Conservation (phyloP, 2,113 vertebrate species). For the Lates calcarifer region DNA sequence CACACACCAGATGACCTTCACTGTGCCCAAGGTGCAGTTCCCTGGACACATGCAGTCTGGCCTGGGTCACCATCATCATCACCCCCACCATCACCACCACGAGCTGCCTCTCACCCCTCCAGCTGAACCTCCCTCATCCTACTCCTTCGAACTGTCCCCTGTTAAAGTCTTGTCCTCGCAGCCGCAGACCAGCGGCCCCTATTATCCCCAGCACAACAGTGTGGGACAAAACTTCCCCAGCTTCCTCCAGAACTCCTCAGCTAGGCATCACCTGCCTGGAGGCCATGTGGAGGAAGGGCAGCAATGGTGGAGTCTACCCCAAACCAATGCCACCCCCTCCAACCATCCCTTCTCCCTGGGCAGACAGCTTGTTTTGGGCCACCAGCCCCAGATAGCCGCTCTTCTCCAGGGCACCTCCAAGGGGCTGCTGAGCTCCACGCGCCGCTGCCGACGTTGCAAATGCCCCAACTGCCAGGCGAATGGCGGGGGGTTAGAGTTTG, state of each 20-base stretch:
- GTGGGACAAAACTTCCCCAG: slow-evolving; percentile 86
- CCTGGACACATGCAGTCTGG: slow-evolving; percentile 83
- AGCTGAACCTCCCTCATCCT: slow-evolving; percentile 85
- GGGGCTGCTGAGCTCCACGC: slow-evolving; percentile 85
- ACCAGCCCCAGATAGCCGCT: slow-evolving; percentile 88
- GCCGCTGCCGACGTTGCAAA: slow-evolving; percentile 89
- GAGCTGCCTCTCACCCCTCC: slow-evolving; percentile 90
- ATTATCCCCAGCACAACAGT: slow-evolving; percentile 85
- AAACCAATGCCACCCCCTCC: slow-evolving; percentile 76
- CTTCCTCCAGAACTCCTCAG: slow-evolving; percentile 85
- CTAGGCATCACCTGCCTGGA: slow-evolving; percentile 80
- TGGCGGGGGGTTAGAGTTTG: slow-evolving; percentile 82
- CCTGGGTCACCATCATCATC: slow-evolving; percentile 85
- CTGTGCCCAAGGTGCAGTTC: slow-evolving; percentile 87
- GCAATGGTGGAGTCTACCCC: slow-evolving; percentile 91
- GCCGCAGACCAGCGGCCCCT: slow-evolving; percentile 76
- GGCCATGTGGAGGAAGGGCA: slow-evolving; percentile 84
- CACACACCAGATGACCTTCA: slow-evolving; percentile 87
- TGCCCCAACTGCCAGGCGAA: slow-evolving; percentile 90
- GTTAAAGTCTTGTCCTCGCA: slow-evolving; percentile 87
- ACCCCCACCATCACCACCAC: slow-evolving; percentile 85
- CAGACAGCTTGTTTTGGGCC: slow-evolving; percentile 86
- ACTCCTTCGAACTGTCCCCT: slow-evolving; percentile 89
- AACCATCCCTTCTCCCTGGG: slow-evolving; percentile 85
- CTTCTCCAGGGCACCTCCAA: slow-evolving; percentile 89